A percentile compares a stretch with the other conserved stretches of the same genome.
Conservation (phyloP, 1,140 invertebrate species). For the Drosophila ficusphila region DNA sequence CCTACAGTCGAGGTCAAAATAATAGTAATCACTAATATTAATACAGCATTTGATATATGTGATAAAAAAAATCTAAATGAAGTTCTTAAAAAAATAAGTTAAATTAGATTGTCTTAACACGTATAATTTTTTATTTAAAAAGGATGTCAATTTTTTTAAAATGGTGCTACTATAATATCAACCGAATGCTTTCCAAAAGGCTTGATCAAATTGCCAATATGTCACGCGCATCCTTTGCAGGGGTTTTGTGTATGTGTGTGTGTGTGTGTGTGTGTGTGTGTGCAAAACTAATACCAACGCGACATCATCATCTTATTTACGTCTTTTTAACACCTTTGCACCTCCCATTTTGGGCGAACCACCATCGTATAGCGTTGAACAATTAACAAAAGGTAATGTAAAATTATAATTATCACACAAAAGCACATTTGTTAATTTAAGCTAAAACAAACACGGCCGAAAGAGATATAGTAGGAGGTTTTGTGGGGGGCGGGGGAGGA, state of each 20-base stretch:
- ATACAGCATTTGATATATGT: too few species aligned
- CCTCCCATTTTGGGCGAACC: constrained; percentile 14
- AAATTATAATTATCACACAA: constrained; percentile 84
- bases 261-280: constrained; percentile 2
- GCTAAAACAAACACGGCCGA: constrained; percentile 71
- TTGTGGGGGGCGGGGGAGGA: background rate
- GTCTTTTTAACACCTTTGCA: constrained; percentile 76
- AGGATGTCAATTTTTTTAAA: background rate
- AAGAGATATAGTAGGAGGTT: background rate
- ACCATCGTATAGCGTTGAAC: constrained; percentile 62
- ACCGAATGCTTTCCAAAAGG: constrained; percentile 4
- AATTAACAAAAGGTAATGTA: constrained; percentile 84
- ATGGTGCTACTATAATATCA: background rate
- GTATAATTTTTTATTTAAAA: too few species aligned
- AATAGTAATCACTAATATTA: background rate
- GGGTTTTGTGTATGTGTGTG: constrained; percentile 2
- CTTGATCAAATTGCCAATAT: constrained; percentile 81
- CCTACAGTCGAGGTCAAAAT: background rate
- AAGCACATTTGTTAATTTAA: constrained; percentile 84
- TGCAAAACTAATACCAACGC: constrained; percentile 64
- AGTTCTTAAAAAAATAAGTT: background rate
- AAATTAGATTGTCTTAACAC: background rate
- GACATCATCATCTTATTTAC: constrained; percentile 78
- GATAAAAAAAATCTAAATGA: background rate
- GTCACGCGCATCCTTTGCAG: constrained; percentile 53